These are phyloP conservation scores for Athalia rosae DNA, from an alignment of 2,888 invertebrate genomes.

Conservation along the genomic window DNA sequence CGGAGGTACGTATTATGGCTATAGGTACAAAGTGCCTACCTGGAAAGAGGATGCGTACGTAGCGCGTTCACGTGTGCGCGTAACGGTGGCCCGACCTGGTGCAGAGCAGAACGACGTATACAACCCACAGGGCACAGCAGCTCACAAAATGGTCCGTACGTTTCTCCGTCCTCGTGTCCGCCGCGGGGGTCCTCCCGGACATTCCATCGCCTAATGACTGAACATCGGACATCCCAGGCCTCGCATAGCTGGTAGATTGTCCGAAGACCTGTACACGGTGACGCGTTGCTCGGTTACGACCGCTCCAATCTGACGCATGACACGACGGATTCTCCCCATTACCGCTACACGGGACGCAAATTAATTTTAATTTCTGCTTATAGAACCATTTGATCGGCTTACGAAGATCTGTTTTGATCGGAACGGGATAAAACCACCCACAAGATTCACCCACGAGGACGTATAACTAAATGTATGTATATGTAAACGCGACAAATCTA, in stretches of 20 bases:
- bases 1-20: neutral
- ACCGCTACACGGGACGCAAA: constrained; percentile 54
- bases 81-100: constrained; percentile 38
- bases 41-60: constrained; percentile 11
- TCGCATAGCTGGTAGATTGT: constrained; percentile 42
- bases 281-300: constrained; percentile 40
- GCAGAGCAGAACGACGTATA: constrained; percentile 27
- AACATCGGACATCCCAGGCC: constrained; percentile 51
- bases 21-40: neutral
- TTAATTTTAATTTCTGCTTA: constrained; percentile 56
- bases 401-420: constrained; percentile 46
- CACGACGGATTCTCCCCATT: constrained; percentile 59
- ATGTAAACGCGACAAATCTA: constrained; percentile 4
- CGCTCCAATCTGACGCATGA: constrained; percentile 62
- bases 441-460: constrained; percentile 26
- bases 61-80: constrained; percentile 12
- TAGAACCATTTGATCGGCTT: constrained; percentile 46
- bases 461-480: too few species aligned
- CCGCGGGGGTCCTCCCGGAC: constrained; percentile 52
- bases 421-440: constrained; percentile 33
- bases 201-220: constrained; percentile 57
- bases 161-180: constrained; percentile 33
- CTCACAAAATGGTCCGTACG: constrained; percentile 28
- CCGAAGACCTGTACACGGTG: constrained; percentile 24
- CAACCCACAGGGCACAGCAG: constrained; percentile 8